phyloP scores from a whole-genome alignment of 2,888 invertebrate species.

The Steinernema carpocapsae region DNA sequence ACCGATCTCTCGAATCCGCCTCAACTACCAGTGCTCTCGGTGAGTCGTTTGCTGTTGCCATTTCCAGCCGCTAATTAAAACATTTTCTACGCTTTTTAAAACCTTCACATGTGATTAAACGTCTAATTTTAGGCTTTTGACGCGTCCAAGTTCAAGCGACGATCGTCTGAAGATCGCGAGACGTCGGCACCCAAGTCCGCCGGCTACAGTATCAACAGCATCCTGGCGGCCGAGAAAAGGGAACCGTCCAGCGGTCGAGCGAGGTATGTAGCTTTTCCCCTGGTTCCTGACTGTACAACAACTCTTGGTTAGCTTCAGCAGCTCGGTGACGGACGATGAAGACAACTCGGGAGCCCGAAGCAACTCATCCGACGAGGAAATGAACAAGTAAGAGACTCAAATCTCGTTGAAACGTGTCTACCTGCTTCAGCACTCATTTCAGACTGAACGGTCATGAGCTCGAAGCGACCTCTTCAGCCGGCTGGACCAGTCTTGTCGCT shows the following conservation, averaged over 20 bases:
- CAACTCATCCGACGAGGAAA: constrained; percentile 20
- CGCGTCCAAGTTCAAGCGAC: neutral
- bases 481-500: constrained; percentile 4
- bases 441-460: constrained; percentile 23
- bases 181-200: neutral
- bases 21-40: constrained; percentile 22
- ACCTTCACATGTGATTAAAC: no score
- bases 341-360: constrained; percentile 18
- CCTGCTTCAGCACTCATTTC: neutral
- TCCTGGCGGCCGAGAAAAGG: constrained; percentile 17
- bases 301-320: constrained; percentile 9
- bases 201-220: constrained; percentile 31
- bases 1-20: constrained; percentile 20
- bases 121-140: constrained; percentile 22
- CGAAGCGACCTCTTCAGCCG: constrained; percentile 19
- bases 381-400: constrained; percentile 2
- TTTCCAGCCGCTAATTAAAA: neutral
- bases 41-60: neutral
- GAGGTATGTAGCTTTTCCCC: neutral
- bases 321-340: constrained; percentile 26
- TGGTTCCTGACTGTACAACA: neutral
- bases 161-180: constrained; percentile 27
- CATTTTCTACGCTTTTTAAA: neutral
- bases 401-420: neutral
- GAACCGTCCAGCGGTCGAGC: constrained; percentile 20